Base-by-base conservation (phyloP, 2,888 invertebrate species). In the Branchellion lobata region DNA sequence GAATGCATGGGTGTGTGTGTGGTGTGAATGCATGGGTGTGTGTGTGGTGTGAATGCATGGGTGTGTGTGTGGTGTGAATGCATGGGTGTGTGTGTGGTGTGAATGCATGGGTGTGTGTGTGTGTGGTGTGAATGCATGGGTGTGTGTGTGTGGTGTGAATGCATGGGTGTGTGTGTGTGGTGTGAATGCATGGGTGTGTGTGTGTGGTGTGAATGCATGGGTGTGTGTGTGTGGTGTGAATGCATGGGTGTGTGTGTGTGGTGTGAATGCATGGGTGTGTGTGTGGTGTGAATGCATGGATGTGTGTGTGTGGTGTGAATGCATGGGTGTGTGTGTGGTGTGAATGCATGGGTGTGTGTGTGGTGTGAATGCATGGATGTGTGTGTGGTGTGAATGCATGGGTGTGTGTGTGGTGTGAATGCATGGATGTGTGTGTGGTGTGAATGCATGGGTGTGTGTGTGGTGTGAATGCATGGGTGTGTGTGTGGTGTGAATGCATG, bases 11-110 rank as follows among this genome's bases (percentile, higher is more conserved):
- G 36, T 65, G 68, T 78, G 34, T 71, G 40, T 40, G 40, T 40
- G 40, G 8, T 83, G 90, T 90, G 5, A 94, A 94, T 85, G 88
- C 89, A 31, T 95, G 95, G 86, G 94, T 93, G 86, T 90, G 90
- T 90, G 83, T 83, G 84, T 83, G 14, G 40, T 40, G 40, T 14
- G n/a, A n/a, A n/a, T n/a, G n/a, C n/a, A n/a, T 40, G 40, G 5
- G 27, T 33, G n/a, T 31, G n/a, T n/a, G n/a, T n/a, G n/a, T n/a
- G n/a, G n/a, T n/a, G n/a, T n/a, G n/a, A n/a, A n/a, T n/a, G n/a
- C n/a, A 24, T 11, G 5, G 33, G 21, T 65, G 8, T 61, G 0
- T 77, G 21, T 33, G n/a, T 11, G 14, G n/a, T 27, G 1, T 1
- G n/a, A 71, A 21, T 24, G 31, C 68, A 18, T 78, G 24, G 21